Evolutionary conservation across 2,113 vertebrate genomes (phyloP), one percentile per base, ranked within the genome.

Genomic region (Microcebus lehilahytsara): DNA sequence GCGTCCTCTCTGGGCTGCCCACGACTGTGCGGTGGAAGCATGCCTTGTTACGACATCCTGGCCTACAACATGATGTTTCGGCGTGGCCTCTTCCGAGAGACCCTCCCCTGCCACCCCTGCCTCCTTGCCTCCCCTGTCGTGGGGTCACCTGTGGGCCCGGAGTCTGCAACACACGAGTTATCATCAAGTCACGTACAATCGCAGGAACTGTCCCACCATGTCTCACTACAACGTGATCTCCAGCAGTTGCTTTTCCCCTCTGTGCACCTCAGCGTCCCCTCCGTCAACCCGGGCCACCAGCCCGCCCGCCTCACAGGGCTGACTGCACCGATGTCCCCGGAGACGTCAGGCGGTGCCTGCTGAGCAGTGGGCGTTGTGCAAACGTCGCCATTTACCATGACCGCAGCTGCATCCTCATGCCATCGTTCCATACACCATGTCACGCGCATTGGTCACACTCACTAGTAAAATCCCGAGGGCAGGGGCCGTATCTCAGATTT

Each of bases 401-500:
- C 27, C 1, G 2, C 20, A 6, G 4, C 2, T 4, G 34, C 5
- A 22, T 14, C 60, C 37, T 16, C 13, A 1, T 58, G 64, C 40
- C 58, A 4, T 23, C 20, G 37, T n/a, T 64, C 25, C 27, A 3
- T 6, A 1, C 7, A 27, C 5, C 9, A 0, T 2, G 1, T 30
- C 64, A 14, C 0, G 1, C 19, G 2, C 37, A 6, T 25, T 1
- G 23, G 51, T 42, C 30, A 13, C 10, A 0, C 1, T 20, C 56
- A 3, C 5, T n/a, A 8, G 1, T 19, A 14, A 60, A 13, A 12
- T 19, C n/a, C 85, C 32, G 23, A 17, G 27, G 19, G n/a, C 51
- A 37, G 80, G 16, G 23, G 2, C 46, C 0, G 0, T 19, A 14
- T 75, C 9, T 71, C 13, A 42, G n/a, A n/a, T 40, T 53, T 17